Evolutionary conservation across 1,140 invertebrate genomes (phyloP).

Genomic region (Saccostrea glomerata): DNA sequence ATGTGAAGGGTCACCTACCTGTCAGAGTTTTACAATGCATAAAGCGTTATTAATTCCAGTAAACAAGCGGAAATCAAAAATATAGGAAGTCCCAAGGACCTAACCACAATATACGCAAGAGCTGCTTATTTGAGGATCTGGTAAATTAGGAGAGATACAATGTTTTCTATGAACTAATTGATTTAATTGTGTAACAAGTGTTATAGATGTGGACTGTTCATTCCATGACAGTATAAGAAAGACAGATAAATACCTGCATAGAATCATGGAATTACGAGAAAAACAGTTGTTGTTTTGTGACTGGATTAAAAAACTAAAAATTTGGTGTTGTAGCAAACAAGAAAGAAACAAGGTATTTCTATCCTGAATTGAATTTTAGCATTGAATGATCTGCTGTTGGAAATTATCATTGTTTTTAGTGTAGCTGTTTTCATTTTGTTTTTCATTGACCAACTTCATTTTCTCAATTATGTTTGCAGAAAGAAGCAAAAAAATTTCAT

Average conservation of each 20-base stretch:
- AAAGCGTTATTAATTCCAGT: constrained; percentile 21
- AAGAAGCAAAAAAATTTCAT: no score
- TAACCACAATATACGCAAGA: constrained; percentile 23
- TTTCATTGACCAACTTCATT: no score
- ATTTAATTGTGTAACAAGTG: not conserved
- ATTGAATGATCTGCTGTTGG: not conserved
- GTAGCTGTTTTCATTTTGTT: not conserved
- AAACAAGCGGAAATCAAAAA: constrained; percentile 31
- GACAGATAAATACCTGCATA: not conserved
- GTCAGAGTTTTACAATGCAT: not conserved
- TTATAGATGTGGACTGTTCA: not conserved
- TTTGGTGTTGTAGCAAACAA: not conserved
- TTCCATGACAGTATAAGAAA: not conserved
- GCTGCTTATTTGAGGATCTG: constrained; percentile 8
- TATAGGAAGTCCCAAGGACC: not conserved
- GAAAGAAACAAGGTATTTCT: constrained; percentile 7
- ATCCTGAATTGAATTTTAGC: not conserved
- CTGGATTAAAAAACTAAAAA: constrained; percentile 13
- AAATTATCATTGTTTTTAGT: no score
- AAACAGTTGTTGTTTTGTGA: not conserved
- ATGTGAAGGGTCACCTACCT: constrained; percentile 21
- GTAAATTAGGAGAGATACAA: not conserved
- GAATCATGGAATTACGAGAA: not conserved
- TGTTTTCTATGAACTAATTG: not conserved
- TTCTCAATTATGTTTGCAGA: no score